phyloP scores from a whole-genome alignment of 2,888 invertebrate species.

The Ophioninae sp. region DNA sequence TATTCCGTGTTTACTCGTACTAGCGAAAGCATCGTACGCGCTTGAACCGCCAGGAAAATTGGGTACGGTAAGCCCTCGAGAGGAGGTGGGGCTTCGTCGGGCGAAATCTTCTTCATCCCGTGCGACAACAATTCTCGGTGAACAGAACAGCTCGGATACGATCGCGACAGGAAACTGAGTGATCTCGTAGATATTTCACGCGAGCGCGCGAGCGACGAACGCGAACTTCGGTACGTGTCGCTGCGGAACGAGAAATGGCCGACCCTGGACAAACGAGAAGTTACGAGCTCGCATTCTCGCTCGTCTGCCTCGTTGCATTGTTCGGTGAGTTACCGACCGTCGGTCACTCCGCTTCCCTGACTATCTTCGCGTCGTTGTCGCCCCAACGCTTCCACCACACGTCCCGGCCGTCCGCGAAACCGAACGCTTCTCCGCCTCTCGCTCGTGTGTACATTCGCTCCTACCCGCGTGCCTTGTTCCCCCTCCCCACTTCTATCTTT shows the following conservation, averaged over 20 bases:
- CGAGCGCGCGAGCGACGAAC: not conserved
- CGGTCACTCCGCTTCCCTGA: slow-evolving; percentile 13
- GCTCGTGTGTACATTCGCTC: slow-evolving; percentile 36
- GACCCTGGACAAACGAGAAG: slow-evolving; percentile 67
- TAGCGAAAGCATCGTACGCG: slow-evolving; percentile 65
- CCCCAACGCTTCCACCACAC: too few species aligned
- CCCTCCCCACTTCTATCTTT: slow-evolving; percentile 2
- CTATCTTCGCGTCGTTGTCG: not conserved
- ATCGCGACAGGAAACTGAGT: not conserved
- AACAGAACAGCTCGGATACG: not conserved
- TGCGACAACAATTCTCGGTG: slow-evolving; percentile 2
- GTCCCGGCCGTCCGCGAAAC: too few species aligned
- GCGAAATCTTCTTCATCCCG: slow-evolving; percentile 1
- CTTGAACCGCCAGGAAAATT: slow-evolving; percentile 38
- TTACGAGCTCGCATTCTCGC: slow-evolving; percentile 69
- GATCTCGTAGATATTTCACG: not conserved
- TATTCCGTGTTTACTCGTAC: slow-evolving; percentile 76
- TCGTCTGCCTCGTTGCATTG: slow-evolving; percentile 75
- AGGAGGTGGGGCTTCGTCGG: slow-evolving; percentile 36
- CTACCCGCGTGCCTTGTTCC: slow-evolving; percentile 18
- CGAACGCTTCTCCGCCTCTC: too few species aligned
- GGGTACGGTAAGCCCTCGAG: slow-evolving; percentile 2
- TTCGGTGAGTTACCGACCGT: slow-evolving; percentile 75
- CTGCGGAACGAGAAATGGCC: slow-evolving; percentile 65
- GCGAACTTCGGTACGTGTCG: not conserved